A percentile compares a stretch with the other conserved stretches of the same genome.
phyloP scores from a whole-genome alignment of 2,113 vertebrate species.

The Tetrao urogallus region DNA sequence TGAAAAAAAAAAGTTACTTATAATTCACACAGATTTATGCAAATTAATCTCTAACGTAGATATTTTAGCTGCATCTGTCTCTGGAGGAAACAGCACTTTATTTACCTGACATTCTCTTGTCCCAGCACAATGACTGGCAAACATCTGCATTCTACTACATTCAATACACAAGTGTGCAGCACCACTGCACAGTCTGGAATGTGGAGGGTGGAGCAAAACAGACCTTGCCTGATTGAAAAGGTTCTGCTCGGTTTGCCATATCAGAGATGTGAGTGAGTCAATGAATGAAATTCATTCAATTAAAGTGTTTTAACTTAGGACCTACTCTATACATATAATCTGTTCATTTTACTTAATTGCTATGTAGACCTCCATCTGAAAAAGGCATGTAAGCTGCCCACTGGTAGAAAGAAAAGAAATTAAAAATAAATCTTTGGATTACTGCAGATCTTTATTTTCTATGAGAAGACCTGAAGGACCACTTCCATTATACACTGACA shows the following conservation, averaged over 20 bases:
- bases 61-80: not conserved
- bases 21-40: not conserved
- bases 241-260: not conserved
- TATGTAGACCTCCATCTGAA: not conserved
- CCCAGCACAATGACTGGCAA: not conserved
- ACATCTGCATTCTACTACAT: not conserved
- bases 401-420: not conserved
- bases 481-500: not conserved
- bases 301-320: not conserved
- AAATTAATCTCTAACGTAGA: not conserved
- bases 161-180: not conserved
- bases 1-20: not conserved
- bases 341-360: not conserved
- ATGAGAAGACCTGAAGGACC: not conserved
- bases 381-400: not conserved
- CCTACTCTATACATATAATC: not conserved
- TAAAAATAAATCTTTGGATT: not conserved
- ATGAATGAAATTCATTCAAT: not conserved
- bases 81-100: not conserved
- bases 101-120: not conserved
- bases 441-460: not conserved
- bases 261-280: not conserved
- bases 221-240: not conserved
- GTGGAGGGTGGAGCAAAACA: not conserved
- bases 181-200: not conserved